These are phyloP conservation scores for Ginglymostoma cirratum DNA, from an alignment of 2,113 vertebrate species.

Conservation along the genomic window DNA sequence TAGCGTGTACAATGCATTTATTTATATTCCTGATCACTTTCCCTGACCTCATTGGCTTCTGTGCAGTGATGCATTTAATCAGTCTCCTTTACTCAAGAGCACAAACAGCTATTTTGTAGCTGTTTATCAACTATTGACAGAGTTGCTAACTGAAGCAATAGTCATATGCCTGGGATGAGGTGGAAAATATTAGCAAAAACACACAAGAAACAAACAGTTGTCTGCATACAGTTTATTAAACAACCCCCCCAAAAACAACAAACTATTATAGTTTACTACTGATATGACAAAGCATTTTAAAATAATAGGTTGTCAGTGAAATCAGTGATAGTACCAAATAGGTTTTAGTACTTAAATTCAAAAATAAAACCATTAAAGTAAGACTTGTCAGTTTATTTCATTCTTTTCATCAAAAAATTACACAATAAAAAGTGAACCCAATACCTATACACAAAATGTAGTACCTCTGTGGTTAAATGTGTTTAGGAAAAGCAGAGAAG, in stretches of 20 bases:
- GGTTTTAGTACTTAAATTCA: conserved; percentile 27
- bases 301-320: background rate
- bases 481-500: background rate
- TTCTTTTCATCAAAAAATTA: conserved; percentile 16
- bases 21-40: background rate
- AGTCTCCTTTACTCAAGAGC: background rate
- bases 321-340: background rate
- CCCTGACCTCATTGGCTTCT: background rate
- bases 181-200: background rate
- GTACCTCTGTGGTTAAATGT: conserved; percentile 18
- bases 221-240: conserved; percentile 21
- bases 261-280: background rate
- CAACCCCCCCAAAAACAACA: background rate
- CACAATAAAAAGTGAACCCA: conserved; percentile 3
- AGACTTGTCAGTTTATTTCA: conserved; percentile 36
- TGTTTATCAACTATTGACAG: background rate
- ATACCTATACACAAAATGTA: conserved; percentile 29
- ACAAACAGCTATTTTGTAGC: background rate
- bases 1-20: background rate
- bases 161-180: background rate
- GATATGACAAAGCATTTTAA: conserved; percentile 10
- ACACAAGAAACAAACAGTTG: background rate
- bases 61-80: background rate
- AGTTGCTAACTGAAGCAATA: background rate
- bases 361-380: conserved; percentile 28